Base-by-base conservation (phyloP, 2,113 vertebrate genomes). In the Misgurnus mizolepis region DNA sequence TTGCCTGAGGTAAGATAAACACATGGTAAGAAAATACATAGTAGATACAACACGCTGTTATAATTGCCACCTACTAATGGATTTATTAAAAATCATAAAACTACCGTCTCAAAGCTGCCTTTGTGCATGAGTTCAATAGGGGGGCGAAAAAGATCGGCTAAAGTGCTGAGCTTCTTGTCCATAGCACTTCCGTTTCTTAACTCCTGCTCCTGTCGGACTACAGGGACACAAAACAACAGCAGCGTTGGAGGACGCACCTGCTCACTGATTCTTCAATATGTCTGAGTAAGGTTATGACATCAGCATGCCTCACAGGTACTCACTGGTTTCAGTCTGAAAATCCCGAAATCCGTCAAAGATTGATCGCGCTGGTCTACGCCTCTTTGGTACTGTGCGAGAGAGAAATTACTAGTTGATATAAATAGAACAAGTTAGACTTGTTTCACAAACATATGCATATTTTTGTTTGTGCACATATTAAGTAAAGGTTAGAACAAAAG, bases 61-160 rank as follows among this genome's bases (percentile, higher is more conserved):
- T 34, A 34, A 34, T 2, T 34, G 27, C 27, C 45, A 43, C 62
- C 65, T 43, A 53, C n/a, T 41, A 45, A 11, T 8, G 40, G 17
- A 34, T 43, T 41, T 3, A 43, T 41, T 43, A 49, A 62, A 47
- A 47, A 18, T 58, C n/a, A 27, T 15, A 22, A 61, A 85, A 95
- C 92, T 89, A 99, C 98, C 83, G 97, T 98, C 91, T 99, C 97
- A 93, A 99, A 99, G 92, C 97, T 99, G 90, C 98, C 98, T 93
- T 99, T 99, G 92, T 99, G 98, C 97, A 99, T 99, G 88, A 99
- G 93, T 86, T 99, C 98, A 84, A 99, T 98, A 78, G 98, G 98
- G 69, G 98, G 98, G 80, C 98, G 95, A 90, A 99, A 99, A 40
- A 99, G 95, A 88, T 99, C 98, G 73, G 98, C 98, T 86, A 99